Evolutionary conservation across 2,113 vertebrate species (phyloP), one percentile per base, ranked within the genome.

Genomic region (Chitala chitala): DNA sequence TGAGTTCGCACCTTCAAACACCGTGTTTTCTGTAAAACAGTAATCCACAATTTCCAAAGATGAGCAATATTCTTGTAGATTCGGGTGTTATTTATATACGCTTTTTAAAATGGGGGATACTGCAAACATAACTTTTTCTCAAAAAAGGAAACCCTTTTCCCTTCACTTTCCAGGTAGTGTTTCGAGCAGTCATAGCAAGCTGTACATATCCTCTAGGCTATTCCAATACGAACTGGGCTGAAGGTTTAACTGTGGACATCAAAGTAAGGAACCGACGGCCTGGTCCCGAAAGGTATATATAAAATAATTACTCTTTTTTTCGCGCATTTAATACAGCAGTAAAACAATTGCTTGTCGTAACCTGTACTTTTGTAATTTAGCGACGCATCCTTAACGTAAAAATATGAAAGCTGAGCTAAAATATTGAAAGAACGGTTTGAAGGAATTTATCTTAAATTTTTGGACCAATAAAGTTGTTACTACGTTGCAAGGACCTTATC

Each of bases 401-500:
- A n/a, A n/a, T n/a, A n/a, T n/a, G n/a, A n/a, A n/a, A n/a, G n/a
- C n/a, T n/a, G n/a, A n/a, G n/a, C n/a, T n/a, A n/a, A n/a, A n/a
- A 73, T 36, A 51, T 73, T 63, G 4, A n/a, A 9, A 22, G 15
- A 51, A 59, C 76, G 76, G 26, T 48, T 33, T 5, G 26, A 38
- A 26, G 31, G 29, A 1, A 10, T 51, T 61, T 73, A 63, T 73
- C 48, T 48, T n/a, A 73, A 50, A 36, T 12, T 22, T 63, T 64
- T 51, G 46, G 44, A 51, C 48, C 63, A 72, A 15, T 63, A 78
- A 87, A 85, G 89, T 87, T 87, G 81, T 58, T 91, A 92, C 87
- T 71, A 82, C 91, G 86, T 86, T 86, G 85, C 86, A 87, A 96
- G 94, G 94, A 98, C 95, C 95, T 96, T 93, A 98, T 98, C 95